Percentiles rank a stretch among this genome's conserved stretches.
Conservation (phyloP, 1,140 invertebrate species). For the Holotrichia oblita region DNA sequence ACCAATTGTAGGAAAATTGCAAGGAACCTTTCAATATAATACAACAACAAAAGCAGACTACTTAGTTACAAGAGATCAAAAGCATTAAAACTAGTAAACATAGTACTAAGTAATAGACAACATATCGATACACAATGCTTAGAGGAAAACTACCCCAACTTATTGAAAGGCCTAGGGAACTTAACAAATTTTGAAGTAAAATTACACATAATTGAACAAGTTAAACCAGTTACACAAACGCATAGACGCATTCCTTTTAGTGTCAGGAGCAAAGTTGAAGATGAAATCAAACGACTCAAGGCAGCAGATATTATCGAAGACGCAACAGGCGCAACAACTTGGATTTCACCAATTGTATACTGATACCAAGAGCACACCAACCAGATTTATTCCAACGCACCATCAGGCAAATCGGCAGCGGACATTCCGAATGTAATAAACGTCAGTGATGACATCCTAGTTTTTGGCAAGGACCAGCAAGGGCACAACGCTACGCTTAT, state of each 20-base stretch:
- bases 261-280: conserved; percentile 21
- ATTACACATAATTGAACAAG: no score
- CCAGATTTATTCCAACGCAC: conserved; percentile 57
- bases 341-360: conserved; percentile 58
- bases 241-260: conserved; percentile 24
- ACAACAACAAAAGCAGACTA: no score
- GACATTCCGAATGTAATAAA: conserved; percentile 50
- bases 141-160: no score
- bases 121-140: no score
- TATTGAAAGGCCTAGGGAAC: no score
- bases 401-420: conserved; percentile 53
- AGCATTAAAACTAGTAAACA: no score
- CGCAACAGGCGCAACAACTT: conserved; percentile 56
- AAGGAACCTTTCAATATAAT: no score
- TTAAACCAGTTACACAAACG: not conserved
- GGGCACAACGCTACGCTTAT: conserved; percentile 53
- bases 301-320: conserved; percentile 46
- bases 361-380: conserved; percentile 52
- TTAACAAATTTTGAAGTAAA: no score
- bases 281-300: conserved; percentile 36
- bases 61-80: no score
- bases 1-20: no score
- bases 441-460: conserved; percentile 58
- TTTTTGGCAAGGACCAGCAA: conserved; percentile 52
- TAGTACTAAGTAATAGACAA: no score